Conservation (phyloP, 2,797 vertebrate species). For the Sebastes wilsoni region DNA sequence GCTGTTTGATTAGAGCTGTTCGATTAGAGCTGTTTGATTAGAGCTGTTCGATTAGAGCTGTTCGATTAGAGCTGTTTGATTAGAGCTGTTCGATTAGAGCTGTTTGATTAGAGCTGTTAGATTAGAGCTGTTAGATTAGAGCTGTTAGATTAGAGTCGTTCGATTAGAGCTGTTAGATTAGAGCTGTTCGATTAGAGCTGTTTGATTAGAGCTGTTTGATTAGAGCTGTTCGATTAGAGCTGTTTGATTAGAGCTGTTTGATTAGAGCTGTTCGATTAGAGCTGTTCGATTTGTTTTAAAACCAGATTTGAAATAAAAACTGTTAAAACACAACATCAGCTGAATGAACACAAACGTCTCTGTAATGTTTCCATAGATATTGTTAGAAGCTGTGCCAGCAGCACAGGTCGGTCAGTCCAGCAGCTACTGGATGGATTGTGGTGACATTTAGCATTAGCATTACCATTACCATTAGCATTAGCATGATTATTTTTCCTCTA, state of each 20-base stretch:
- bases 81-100: accelerated
- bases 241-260: no score
- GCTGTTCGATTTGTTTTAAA: no score
- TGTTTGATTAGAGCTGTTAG: no score
- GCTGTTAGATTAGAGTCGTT: accelerated
- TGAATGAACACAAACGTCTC: neutral
- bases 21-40: no score
- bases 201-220: accelerated
- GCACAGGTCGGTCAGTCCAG: neutral
- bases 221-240: no score
- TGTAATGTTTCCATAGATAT: neutral
- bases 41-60: accelerated
- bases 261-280: no score
- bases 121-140: no score
- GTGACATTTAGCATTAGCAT: neutral
- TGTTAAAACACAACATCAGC: neutral
- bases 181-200: no score
- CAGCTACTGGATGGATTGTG: neutral
- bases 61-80: accelerated
- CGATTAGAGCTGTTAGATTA: accelerated
- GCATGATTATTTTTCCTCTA: neutral
- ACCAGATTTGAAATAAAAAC: neutral
- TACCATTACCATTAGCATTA: neutral
- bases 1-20: no score
- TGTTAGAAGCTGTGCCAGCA: neutral